phyloP scores from a whole-genome alignment of 2,113 vertebrate genomes.

The Engystomops pustulosus region DNA sequence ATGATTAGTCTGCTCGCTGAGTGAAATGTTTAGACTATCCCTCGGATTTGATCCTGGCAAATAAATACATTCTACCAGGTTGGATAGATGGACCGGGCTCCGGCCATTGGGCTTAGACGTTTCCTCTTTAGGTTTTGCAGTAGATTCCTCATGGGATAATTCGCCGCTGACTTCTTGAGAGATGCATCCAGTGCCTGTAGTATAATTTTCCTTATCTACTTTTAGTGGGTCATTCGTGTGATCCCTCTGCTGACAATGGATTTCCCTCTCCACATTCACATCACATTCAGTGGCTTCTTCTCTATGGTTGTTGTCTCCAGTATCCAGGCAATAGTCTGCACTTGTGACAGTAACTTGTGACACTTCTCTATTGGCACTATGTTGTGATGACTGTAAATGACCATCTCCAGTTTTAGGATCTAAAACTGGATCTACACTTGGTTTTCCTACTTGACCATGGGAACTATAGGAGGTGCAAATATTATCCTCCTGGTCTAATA shows the following conservation, averaged over 20 bases:
- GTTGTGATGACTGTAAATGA: conserved; percentile 55
- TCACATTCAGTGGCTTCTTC: background rate
- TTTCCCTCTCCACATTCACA: background rate
- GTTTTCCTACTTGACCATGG: conserved; percentile 32
- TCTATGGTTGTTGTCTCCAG: background rate
- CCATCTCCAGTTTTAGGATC: conserved; percentile 44
- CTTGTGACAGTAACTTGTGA: too few relatives aligned
- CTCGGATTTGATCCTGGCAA: background rate
- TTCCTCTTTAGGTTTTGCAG: background rate
- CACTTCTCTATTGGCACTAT: background rate
- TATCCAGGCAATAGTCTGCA: background rate
- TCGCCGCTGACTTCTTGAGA: background rate
- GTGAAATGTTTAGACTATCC: conserved; percentile 38
- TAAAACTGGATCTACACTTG: conserved; percentile 30
- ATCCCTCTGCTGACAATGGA: background rate
- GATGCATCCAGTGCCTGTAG: background rate
- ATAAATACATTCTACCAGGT: background rate
- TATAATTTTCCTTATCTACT: background rate
- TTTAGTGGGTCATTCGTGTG: background rate
- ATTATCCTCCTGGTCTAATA: background rate
- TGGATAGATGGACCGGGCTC: background rate
- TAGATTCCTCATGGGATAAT: too few relatives aligned
- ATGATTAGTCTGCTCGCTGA: conserved; percentile 66
- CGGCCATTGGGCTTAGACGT: background rate
- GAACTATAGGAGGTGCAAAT: background rate